Percentiles rank a stretch among this genome's conserved stretches.
phyloP scores from a whole-genome alignment of 23 tunicate species.

The Halocynthia roretzi region DNA sequence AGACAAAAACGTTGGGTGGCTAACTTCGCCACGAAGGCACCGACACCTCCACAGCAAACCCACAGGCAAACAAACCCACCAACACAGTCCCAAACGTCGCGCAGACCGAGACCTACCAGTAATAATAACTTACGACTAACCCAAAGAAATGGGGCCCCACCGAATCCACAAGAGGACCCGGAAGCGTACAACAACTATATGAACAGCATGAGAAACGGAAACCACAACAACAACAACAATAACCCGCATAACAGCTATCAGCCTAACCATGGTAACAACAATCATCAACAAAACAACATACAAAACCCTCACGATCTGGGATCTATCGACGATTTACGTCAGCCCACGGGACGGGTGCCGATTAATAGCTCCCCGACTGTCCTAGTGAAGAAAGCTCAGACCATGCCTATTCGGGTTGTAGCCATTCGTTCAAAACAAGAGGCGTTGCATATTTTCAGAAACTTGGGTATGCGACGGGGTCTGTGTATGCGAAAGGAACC shows the following conservation, averaged over 20 bases:
- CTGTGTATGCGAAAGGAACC: slow-evolving; percentile 13
- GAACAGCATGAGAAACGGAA: slow-evolving; percentile 30
- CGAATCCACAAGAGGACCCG: slow-evolving; percentile 26
- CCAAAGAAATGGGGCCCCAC: slow-evolving; percentile 16
- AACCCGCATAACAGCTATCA: background rate
- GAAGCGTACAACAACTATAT: slow-evolving; percentile 34
- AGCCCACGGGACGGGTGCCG: slow-evolving; percentile 16
- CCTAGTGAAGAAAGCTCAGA: background rate
- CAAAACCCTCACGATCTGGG: background rate
- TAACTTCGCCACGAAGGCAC: slow-evolving; percentile 10
- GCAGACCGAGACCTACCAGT: background rate
- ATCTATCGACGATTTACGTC: background rate
- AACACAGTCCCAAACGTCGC: background rate
- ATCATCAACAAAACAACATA: background rate
- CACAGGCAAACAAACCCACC: background rate
- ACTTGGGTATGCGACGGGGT: background rate
- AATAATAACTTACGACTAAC: background rate
- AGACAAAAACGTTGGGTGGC: slow-evolving; percentile 20
- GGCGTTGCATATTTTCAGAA: slow-evolving; percentile 12
- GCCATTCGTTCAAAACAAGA: slow-evolving; percentile 10
- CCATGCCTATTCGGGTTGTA: background rate
- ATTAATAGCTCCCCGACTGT: background rate
- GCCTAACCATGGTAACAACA: slow-evolving; percentile 12
- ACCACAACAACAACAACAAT: slow-evolving; percentile 7
- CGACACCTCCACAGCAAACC: background rate